Evolutionary conservation across 2,888 invertebrate genomes (phyloP).

Genomic region (Agrochola circellaris): DNA sequence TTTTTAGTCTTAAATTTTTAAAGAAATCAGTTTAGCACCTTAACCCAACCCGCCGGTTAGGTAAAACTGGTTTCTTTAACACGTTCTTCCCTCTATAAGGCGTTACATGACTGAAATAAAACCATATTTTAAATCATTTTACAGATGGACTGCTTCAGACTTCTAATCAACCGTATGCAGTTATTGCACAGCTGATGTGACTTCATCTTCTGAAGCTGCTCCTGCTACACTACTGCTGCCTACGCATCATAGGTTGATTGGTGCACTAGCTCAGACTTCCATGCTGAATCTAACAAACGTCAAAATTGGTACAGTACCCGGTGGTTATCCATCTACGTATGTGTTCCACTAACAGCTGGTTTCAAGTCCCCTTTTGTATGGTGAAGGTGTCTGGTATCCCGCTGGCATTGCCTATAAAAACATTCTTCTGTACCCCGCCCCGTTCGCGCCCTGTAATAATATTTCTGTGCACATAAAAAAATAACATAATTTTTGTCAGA

Average conservation of each 20-base stretch:
- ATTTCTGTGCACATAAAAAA: not conserved
- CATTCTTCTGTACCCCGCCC: not conserved
- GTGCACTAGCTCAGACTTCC: too few species aligned
- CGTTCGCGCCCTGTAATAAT: slow-evolving; percentile 1
- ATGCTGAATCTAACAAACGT: not conserved
- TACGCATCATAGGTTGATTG: not conserved
- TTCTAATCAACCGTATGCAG: not conserved
- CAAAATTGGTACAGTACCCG: slow-evolving; percentile 1
- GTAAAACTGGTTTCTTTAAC: too few species aligned
- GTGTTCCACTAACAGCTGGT: not conserved
- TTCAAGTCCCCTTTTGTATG: slow-evolving; percentile 3
- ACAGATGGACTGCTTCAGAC: slow-evolving; percentile 5
- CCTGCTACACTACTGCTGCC: not conserved
- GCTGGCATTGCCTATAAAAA: slow-evolving; percentile 19
- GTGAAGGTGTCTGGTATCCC: not conserved
- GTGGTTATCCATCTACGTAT: not conserved
- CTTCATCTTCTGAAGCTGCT: not conserved
- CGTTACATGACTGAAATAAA: not conserved
- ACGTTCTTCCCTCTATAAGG: too few species aligned
- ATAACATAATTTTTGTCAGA: not conserved
- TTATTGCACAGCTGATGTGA: not conserved
- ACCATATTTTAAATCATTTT: slow-evolving; percentile 12
- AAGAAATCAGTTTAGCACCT: not conserved
- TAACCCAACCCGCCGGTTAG: too few species aligned
- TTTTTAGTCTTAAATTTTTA: not conserved